Evolutionary conservation across 2,113 vertebrate genomes (phyloP), one percentile per base, ranked within the genome.

Genomic region (Tenrec ecaudatus): DNA sequence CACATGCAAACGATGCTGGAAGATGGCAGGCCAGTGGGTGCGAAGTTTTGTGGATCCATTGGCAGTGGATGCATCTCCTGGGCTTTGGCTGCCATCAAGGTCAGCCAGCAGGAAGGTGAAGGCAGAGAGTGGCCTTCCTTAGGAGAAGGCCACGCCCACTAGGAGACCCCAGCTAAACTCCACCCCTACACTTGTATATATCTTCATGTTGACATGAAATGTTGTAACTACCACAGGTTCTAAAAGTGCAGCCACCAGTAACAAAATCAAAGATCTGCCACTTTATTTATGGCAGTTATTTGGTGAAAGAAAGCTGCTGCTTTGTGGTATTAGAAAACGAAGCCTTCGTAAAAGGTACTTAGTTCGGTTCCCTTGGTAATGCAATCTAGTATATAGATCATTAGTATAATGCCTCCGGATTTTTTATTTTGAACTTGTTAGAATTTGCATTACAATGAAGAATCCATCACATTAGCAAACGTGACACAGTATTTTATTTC

Each of bases 211-310:
- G 47, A 53, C 47, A 5, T 53, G 47, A 53, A 53, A 53, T 53
- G 9, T 10, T 47, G 43, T 53, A 53, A 53, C 12, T 53, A 14
- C 47, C 47, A 53, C 47, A 53, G 60, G 23, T 62, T 62, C 60
- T 60, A 53, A 96, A 93, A 36, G 33, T 84, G 23, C 78, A 60
- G 10, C 14, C 85, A 60, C 78, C 27, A 40, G 64, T 83, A 53
- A 68, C 64, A 29, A 90, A 27, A 29, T 79, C 47, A 57, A 76
- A 81, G 76, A 73, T 53, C 22, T 53, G 6, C 77, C 23, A 38
- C 76, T 17, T 93, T 73, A 38, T 17, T 93, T 73, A 38, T n/a
- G 36, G 89, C 88, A 90, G 87, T 78, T 38, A 81, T 91, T 94
- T 95, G 91, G 25, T 80, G 60, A 82, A 89, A 36, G 23, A 78